Evolutionary conservation across 2,113 vertebrate species (phyloP).

Genomic region (Menidia beryllina): DNA sequence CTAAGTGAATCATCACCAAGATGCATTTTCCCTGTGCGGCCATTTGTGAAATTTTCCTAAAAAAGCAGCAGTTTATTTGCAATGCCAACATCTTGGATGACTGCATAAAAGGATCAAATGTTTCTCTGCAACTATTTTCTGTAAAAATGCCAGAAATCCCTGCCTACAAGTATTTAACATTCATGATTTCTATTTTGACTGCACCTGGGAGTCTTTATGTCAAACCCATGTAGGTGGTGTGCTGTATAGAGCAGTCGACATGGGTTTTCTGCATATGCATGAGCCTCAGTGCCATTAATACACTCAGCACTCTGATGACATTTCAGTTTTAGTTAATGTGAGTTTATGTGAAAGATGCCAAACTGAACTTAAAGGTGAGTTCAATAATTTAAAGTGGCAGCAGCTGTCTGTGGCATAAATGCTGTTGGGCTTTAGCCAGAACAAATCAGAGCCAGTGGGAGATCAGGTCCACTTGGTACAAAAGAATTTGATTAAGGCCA

Average conservation of each 20-base stretch:
- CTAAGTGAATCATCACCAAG: background rate
- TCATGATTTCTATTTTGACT: constrained; percentile 34
- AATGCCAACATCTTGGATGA: background rate
- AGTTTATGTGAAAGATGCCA: background rate
- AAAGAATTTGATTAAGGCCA: constrained; percentile 15
- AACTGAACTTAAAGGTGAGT: background rate
- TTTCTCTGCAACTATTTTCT: background rate
- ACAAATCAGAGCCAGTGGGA: constrained; percentile 42
- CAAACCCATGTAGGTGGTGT: constrained; percentile 17
- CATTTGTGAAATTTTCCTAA: background rate
- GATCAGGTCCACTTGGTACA: constrained; percentile 26
- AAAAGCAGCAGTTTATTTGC: no score
- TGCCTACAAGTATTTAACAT: constrained; percentile 20
- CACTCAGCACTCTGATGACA: background rate
- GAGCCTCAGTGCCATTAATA: background rate
- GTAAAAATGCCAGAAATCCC: constrained; percentile 12
- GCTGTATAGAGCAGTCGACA: constrained; percentile 20
- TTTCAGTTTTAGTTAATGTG: background rate
- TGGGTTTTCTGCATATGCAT: constrained; percentile 1
- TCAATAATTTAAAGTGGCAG: constrained; percentile 49
- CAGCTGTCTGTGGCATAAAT: constrained; percentile 39
- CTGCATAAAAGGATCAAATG: constrained; percentile 2
- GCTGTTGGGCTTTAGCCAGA: constrained; percentile 50
- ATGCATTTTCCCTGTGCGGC: no score
- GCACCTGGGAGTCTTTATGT: constrained; percentile 21